Base-by-base conservation (phyloP, 2,888 invertebrate genomes). In the Julus scandinavius region DNA sequence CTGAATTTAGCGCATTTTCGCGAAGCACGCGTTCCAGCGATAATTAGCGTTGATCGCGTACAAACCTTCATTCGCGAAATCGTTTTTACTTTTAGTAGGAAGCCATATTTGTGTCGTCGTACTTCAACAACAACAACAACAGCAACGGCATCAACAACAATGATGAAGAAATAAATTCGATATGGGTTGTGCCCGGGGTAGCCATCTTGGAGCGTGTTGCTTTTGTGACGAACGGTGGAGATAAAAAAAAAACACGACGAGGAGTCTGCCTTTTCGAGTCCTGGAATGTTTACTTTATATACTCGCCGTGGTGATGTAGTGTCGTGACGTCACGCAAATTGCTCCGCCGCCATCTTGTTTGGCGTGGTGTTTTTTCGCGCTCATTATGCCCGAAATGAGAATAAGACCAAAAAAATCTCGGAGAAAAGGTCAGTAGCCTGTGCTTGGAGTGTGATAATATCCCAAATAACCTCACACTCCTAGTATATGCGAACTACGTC, bases 371-470 rank as follows among this genome's bases (percentile, higher is more conserved):
- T 72, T 72, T 72, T 29, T 29, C 72, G 63, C 72, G 80, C 80
- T 80, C 80, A 80, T 80, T 80, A 80, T 80, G 80, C 80, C 80
- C 38, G 38, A 80, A 80, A 80, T 40, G 80, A 80, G 80, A 11
- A 45, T 45, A 7, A 45, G 45, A 29, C 80, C 80, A 38, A 80
- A 40, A 72, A 80, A 80, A 80, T 38, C 38, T 13, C 38, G 80
- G 80, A 80, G 38, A 80, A 80, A 80, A 80, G 80, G 80, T 80
- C 80, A 80, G 80, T 80, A 80, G 80, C 80, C 80, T 80, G 80
- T 38, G 15, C 80, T 63, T 13, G 80, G 38, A 72, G 29, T 72
- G 72, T 72, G 72, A 72, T 72, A 40, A 13, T 80, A 80, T 38
- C 80, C 80, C 80, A 29, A 50, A 40, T 80, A 38, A 80, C 80